These are phyloP conservation scores for Tryphoninae sp. DNA, from an alignment of 2,888 invertebrate species.

Conservation along the genomic window DNA sequence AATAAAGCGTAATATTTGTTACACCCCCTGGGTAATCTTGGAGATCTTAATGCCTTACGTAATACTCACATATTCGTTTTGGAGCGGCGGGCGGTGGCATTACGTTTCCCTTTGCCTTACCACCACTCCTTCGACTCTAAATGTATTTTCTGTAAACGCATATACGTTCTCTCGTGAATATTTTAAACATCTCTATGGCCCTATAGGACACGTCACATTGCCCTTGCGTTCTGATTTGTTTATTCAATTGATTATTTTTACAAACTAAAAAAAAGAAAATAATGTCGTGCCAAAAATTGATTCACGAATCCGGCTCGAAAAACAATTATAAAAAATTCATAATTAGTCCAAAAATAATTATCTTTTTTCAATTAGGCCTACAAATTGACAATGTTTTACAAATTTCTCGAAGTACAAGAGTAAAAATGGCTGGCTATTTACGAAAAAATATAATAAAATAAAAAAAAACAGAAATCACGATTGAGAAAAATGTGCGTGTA, in stretches of 20 bases:
- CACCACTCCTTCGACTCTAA: not conserved
- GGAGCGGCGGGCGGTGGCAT: constrained; percentile 56
- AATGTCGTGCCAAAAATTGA: too few relatives aligned
- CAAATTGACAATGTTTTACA: too few relatives aligned
- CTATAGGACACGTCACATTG: too few relatives aligned
- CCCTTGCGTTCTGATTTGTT: too few relatives aligned
- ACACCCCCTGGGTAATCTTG: constrained; percentile 69
- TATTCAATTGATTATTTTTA: too few relatives aligned
- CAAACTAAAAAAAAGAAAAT: too few relatives aligned
- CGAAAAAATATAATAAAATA: not conserved
- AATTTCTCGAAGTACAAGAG: too few relatives aligned
- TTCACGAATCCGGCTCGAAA: too few relatives aligned
- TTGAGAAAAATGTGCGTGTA: constrained; percentile 49
- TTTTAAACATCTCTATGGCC: too few relatives aligned
- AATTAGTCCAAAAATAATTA: too few relatives aligned
- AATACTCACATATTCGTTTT: constrained; percentile 72
- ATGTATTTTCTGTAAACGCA: not conserved
- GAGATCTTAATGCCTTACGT: constrained; percentile 74
- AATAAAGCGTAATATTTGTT: constrained; percentile 75
- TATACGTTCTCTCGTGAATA: not conserved
- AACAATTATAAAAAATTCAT: too few relatives aligned
- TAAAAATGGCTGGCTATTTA: not conserved
- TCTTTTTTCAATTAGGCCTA: too few relatives aligned
- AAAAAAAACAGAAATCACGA: constrained; percentile 5
- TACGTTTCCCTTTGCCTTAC: constrained; percentile 23